A percentile compares a stretch with the other conserved stretches of the same genome.
phyloP scores from a whole-genome alignment of 2,113 vertebrate species.

The Mobula birostris region DNA sequence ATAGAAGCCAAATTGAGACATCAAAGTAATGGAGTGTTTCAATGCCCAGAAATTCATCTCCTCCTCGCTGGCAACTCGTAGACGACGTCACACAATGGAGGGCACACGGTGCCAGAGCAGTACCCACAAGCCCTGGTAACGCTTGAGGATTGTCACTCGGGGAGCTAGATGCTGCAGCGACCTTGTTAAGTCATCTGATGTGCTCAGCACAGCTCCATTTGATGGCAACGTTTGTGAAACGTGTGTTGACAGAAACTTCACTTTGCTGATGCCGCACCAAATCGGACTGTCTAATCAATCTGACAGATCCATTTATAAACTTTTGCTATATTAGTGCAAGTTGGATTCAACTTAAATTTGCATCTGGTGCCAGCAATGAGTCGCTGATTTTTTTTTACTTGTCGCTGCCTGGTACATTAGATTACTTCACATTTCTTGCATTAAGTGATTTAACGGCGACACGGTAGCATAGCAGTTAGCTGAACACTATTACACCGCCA shows the following conservation, averaged over 20 bases:
- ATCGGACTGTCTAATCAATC: conserved; percentile 52
- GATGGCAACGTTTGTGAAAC: conserved; percentile 32
- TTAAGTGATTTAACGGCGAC: neutral
- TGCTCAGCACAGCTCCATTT: conserved; percentile 41
- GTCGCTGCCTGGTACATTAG: neutral
- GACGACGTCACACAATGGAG: neutral
- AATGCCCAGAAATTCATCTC: conserved; percentile 44
- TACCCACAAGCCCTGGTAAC: conserved; percentile 23
- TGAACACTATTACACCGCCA: too few relatives aligned
- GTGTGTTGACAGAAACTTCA: conserved; percentile 41
- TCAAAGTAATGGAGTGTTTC: conserved; percentile 44
- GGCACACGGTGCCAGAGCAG: neutral
- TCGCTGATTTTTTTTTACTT: neutral
- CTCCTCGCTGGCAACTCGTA: conserved; percentile 27
- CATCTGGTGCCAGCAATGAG: conserved; percentile 18
- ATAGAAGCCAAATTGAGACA: conserved; percentile 57
- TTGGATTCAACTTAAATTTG: conserved; percentile 41
- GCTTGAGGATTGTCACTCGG: conserved; percentile 44
- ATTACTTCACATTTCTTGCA: conserved; percentile 17
- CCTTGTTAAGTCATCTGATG: conserved; percentile 53
- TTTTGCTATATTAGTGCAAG: conserved; percentile 45
- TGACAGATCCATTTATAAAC: conserved; percentile 51
- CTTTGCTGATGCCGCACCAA: conserved; percentile 51
- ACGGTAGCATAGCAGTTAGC: too few relatives aligned
- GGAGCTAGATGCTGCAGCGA: conserved; percentile 46